Percentiles rank a stretch among this genome's conserved stretches.
phyloP scores from a whole-genome alignment of 1,140 invertebrate genomes.

The Lamellibrachia luymesi region DNA sequence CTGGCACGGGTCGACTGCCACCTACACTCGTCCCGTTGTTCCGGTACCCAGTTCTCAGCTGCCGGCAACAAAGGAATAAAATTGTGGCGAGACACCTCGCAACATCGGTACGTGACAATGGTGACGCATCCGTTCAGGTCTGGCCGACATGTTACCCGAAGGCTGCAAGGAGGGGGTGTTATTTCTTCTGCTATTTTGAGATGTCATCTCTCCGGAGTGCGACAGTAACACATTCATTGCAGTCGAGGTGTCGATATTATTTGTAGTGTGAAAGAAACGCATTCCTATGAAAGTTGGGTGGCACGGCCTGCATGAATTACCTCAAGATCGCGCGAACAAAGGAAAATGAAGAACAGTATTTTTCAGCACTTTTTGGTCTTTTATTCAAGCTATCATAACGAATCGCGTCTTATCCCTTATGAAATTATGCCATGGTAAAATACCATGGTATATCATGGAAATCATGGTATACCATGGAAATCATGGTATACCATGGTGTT shows the following conservation, averaged over 20 bases:
- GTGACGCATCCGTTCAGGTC: neutral
- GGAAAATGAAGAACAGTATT: too few relatives aligned
- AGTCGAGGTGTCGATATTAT: neutral
- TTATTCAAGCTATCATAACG: neutral
- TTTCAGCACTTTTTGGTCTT: too few relatives aligned
- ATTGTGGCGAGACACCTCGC: neutral
- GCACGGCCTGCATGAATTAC: too few relatives aligned
- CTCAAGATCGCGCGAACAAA: too few relatives aligned
- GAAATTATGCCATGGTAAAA: too few relatives aligned
- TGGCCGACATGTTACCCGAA: neutral
- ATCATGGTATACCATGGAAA: too few relatives aligned
- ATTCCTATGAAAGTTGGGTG: neutral
- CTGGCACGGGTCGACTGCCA: neutral
- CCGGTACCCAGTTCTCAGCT: neutral
- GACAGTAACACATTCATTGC: neutral
- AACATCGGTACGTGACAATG: neutral
- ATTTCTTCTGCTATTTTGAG: neutral
- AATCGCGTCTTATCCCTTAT: too few relatives aligned
- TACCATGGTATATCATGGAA: too few relatives aligned
- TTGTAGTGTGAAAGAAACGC: neutral
- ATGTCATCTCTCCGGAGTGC: neutral
- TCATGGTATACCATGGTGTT: too few relatives aligned
- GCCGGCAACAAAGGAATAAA: neutral
- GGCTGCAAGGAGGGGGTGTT: neutral
- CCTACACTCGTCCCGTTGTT: neutral